These are phyloP conservation scores for Lutjanus argentimaculatus DNA, from an alignment of 2,797 vertebrate species.

Conservation along the genomic window DNA sequence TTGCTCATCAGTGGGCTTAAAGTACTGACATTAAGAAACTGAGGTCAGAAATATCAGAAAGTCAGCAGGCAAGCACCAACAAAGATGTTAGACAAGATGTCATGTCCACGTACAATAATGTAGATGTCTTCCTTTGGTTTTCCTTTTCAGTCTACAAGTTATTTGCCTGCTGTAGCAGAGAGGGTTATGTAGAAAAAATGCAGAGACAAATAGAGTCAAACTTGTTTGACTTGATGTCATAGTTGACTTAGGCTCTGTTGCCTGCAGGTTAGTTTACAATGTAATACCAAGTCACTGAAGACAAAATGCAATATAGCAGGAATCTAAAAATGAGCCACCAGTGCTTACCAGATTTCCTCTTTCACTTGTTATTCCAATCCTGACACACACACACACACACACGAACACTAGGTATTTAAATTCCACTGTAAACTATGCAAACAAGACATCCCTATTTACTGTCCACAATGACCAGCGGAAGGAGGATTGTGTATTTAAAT, in stretches of 20 bases:
- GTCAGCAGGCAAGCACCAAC: not conserved
- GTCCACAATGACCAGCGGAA: constrained; percentile 17
- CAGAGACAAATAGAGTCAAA: constrained; percentile 24
- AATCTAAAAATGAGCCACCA: constrained; percentile 54
- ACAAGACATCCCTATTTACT: constrained; percentile 47
- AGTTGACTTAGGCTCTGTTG: constrained; percentile 4
- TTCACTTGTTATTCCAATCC: constrained; percentile 2
- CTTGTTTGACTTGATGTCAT: constrained; percentile 33
- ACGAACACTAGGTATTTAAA: constrained; percentile 18
- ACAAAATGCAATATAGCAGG: constrained; percentile 63
- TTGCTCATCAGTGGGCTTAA: not conserved
- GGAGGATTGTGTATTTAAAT: constrained; percentile 36
- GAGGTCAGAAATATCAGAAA: not conserved
- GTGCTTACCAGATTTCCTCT: constrained; percentile 53
- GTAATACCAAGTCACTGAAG: constrained; percentile 8
- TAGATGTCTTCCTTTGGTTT: not conserved
- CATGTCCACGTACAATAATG: not conserved
- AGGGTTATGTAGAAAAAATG: constrained; percentile 1
- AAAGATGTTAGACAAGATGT: no score
- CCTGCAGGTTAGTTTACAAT: constrained; percentile 17
- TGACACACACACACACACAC: constrained; percentile 19
- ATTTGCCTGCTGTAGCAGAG: not conserved
- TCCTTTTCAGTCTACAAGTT: not conserved
- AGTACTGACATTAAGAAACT: not conserved
- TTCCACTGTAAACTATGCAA: constrained; percentile 19